Evolutionary conservation across 1,140 invertebrate genomes (phyloP).

Genomic region (Drosophila serrata): DNA sequence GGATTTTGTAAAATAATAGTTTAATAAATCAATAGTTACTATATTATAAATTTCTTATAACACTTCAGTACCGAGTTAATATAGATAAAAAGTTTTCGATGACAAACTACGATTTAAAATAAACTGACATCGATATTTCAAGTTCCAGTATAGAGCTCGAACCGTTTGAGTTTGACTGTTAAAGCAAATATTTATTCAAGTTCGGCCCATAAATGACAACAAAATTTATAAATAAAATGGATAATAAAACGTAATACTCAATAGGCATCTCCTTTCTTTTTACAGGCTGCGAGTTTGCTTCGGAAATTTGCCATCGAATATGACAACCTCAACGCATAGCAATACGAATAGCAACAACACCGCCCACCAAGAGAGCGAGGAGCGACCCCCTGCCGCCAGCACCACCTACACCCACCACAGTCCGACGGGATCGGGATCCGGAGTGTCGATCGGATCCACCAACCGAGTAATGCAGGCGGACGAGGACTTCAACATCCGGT

Average conservation of each 20-base stretch:
- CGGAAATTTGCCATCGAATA: slow-evolving; percentile 44
- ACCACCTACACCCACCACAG: slow-evolving; percentile 44
- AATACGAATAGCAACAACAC: slow-evolving; percentile 31
- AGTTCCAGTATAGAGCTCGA: no score
- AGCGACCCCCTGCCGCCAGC: slow-evolving; percentile 17
- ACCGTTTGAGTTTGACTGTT: not conserved
- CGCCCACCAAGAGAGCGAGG: slow-evolving; percentile 40
- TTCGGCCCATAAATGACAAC: not conserved
- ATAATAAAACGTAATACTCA: not conserved
- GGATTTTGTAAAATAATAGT: no score
- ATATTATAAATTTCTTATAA: no score
- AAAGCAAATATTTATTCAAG: not conserved
- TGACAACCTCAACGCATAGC: slow-evolving; percentile 74
- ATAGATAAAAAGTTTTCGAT: no score
- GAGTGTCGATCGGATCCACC: slow-evolving; percentile 54
- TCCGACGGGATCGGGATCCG: slow-evolving; percentile 33
- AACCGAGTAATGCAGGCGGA: slow-evolving; percentile 82
- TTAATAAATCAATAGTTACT: no score
- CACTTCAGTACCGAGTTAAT: no score
- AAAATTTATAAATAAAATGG: not conserved
- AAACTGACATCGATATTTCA: no score
- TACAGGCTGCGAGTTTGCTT: not conserved
- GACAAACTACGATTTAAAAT: no score
- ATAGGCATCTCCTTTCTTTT: not conserved
- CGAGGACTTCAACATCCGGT: slow-evolving; percentile 85